Evolutionary conservation across 2,113 vertebrate genomes (phyloP), one percentile per base, ranked within the genome.

Genomic region (Coregonus clupeaformis): DNA sequence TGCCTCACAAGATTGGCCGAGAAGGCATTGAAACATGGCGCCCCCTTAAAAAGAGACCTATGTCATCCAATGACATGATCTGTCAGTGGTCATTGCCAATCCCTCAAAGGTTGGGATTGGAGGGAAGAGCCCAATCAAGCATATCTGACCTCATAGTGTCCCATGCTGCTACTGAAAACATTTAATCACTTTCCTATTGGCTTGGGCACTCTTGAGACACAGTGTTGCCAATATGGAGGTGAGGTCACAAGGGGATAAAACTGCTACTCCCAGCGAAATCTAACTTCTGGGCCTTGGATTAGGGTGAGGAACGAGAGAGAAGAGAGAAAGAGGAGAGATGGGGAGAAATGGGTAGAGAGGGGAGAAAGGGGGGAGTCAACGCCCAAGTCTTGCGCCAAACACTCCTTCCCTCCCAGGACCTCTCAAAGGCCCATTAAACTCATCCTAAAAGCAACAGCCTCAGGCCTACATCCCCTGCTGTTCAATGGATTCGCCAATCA

Each of bases 101-200:
- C n/a, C 30, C 18, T 72, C 6, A n/a, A 55, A 74, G 65, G 13
- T 67, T 60, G 67, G 49, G 68, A 52, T 77, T 74, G 60, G 81
- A 24, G 36, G 29, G 36, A 18, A 42, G 36, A 42, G 36, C 36
- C 22, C 24, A 73, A 80, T 62, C 73, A 55, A 42, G 49, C 22
- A 1, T 13, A 30, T 16, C 70, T 73, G 68, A 80, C 68, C 73
- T 80, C 80, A 85, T 36, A n/a, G 42, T 59, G 64, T 72, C 75
- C 75, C 80, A 81, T 76, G 73, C 80, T 78, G 77, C 71, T 80
- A 60, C 66, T 74, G 55, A 62, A 78, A 82, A 76, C 78, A 82
- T 71, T 82, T 60, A 29, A 59, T 79, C 80, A 85, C 30, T 7
- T 20, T 66, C 64, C 30, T 24, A 6, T 68, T 29, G 18, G 7